Evolutionary conservation across 2,797 vertebrate species (phyloP), one percentile per base, ranked within the genome.

Genomic region (Aeoliscus strigatus): DNA sequence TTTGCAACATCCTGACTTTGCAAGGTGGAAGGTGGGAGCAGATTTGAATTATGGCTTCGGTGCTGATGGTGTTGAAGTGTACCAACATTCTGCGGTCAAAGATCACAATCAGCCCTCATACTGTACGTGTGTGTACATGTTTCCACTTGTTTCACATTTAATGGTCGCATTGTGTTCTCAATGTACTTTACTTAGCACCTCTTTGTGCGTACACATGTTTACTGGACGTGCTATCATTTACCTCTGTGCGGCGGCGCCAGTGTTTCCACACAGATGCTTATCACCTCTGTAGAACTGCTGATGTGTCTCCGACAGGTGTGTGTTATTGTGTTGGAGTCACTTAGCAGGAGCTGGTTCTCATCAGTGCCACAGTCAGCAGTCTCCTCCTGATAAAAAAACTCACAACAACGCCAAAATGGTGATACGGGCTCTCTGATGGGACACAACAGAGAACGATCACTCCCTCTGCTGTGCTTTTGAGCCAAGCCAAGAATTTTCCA

Each of bases 271-370:
- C 57, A 52, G 43, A 45, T 57, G 29, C 43, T 59, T 54, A 70
- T 81, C 62, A 43, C 11, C 37, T 54, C 21, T 48, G 43, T 39
- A 49, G 37, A 40, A 33, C 52, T 27, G 29, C 14, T 27, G 63
- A 75, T 60, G 48, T 66, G 45, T 67, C 13, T 50, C 31, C 7
- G n/a, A 26, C 40, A 27, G 40, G 45, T 37, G 28, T 16, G 38
- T 71, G 43, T 61, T 65, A 66, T 56, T 51, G 31, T 67, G 66
- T 54, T n/a, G n/a, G n/a, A n/a, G n/a, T n/a, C n/a, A n/a, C n/a
- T n/a, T n/a, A n/a, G n/a, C n/a, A n/a, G n/a, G n/a, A n/a, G n/a
- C 38, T 6, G 18, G 29, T 40, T 61, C 21, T 49, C 35, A n/a
- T 44, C 14, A 39, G 21, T 44, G 58, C 56, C 33, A 61, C 51